phyloP scores from a whole-genome alignment of 2,888 invertebrate species.

The Leucoma salicis region DNA sequence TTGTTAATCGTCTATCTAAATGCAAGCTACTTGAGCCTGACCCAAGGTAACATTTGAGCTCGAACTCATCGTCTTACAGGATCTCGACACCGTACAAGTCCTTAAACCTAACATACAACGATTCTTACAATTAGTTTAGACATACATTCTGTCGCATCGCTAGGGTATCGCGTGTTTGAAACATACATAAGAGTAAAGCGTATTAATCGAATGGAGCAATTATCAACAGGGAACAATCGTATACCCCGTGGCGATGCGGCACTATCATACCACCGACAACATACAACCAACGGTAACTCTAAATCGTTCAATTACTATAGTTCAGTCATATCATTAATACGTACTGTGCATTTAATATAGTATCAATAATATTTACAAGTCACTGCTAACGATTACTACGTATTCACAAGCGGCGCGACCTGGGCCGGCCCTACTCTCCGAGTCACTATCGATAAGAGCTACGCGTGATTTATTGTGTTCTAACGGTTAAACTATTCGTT shows the following conservation, averaged over 20 bases:
- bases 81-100: conserved; percentile 66
- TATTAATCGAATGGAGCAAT: conserved; percentile 62
- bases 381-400: conserved; percentile 60
- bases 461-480: conserved; percentile 65
- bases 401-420: conserved; percentile 56
- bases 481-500: conserved; percentile 62
- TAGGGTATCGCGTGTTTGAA: conserved; percentile 40
- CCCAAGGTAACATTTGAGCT: conserved; percentile 46
- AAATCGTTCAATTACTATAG: conserved; percentile 55
- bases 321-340: conserved; percentile 73
- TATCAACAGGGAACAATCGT: conserved; percentile 53
- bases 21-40: conserved; percentile 67
- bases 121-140: conserved; percentile 58
- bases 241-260: conserved; percentile 53
- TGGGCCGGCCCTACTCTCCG: conserved; percentile 41
- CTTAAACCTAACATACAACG: conserved; percentile 58
- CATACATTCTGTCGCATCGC: conserved; percentile 57
- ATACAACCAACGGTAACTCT: conserved; percentile 60
- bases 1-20: conserved; percentile 81
- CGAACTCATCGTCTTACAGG: conserved; percentile 58
- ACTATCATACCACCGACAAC: conserved; percentile 44
- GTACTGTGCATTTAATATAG: conserved; percentile 60
- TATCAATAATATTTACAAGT: conserved; percentile 67
- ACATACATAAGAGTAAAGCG: conserved; percentile 72
- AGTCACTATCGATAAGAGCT: conserved; percentile 55